Conservation (phyloP, 2,888 invertebrate species). For the Sinodicranocentrus sp. region DNA sequence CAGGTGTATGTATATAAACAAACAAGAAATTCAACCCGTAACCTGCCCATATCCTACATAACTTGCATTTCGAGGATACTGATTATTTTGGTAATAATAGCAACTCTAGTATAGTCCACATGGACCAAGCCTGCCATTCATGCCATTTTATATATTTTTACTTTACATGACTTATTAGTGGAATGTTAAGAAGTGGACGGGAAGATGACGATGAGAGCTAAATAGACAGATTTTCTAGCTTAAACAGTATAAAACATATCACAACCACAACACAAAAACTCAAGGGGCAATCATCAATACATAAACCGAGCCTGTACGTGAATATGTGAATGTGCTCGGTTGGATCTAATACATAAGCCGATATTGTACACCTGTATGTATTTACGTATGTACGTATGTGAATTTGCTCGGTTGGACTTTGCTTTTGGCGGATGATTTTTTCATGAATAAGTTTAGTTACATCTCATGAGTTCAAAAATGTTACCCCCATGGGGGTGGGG, state of each 20-base stretch:
- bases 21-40: neutral
- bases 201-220: neutral
- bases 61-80: neutral
- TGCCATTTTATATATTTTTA: neutral
- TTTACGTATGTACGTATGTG: too few relatives aligned
- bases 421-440: too few relatives aligned
- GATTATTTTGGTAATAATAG: neutral
- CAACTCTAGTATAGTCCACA: neutral
- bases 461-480: too few relatives aligned
- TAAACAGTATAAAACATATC: constrained; percentile 1
- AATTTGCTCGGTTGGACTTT: too few relatives aligned
- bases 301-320: too few relatives aligned
- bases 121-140: neutral
- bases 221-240: neutral
- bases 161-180: neutral
- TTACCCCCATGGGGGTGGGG: too few relatives aligned
- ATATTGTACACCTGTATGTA: too few relatives aligned
- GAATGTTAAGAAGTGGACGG: constrained; percentile 11
- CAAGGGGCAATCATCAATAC: neutral
- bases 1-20: neutral
- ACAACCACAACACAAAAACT: neutral
- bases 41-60: neutral
- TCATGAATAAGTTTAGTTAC: too few relatives aligned
- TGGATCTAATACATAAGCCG: too few relatives aligned
- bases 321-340: too few relatives aligned